Percentiles rank a stretch among this genome's conserved stretches.
Conservation (phyloP, 2,113 vertebrate genomes). For the Pitta sordida region DNA sequence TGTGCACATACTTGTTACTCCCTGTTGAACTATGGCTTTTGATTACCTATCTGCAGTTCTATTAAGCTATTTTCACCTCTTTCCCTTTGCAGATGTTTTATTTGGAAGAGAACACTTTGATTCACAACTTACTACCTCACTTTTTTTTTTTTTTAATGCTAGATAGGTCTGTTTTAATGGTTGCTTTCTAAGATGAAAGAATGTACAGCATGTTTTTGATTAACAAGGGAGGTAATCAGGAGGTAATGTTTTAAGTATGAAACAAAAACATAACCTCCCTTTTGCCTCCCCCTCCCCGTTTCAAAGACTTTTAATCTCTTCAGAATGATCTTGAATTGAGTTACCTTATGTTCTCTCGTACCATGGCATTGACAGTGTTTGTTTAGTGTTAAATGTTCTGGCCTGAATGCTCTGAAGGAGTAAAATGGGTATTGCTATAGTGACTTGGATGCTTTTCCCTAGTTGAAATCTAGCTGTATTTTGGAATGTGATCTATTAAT, state of each 20-base stretch:
- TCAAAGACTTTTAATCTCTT: conserved; percentile 29
- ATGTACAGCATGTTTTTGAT: conserved; percentile 67
- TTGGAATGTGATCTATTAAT: not conserved
- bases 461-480: not conserved
- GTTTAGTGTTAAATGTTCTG: conserved; percentile 15
- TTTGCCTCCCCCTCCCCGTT: not conserved
- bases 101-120: conserved; percentile 44
- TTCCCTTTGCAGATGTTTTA: conserved; percentile 40
- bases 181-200: conserved; percentile 52
- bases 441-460: not conserved
- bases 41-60: conserved; percentile 37
- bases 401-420: not conserved
- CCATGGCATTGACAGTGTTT: not conserved
- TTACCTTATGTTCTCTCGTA: not conserved
- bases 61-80: not conserved
- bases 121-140: conserved; percentile 27
- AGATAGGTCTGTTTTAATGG: conserved; percentile 42
- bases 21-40: conserved; percentile 24
- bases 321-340: conserved; percentile 33
- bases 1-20: not conserved
- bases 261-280: conserved; percentile 58
- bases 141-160: not conserved
- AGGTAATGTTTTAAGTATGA: conserved; percentile 60
- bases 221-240: conserved; percentile 35
- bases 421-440: not conserved